Evolutionary conservation across 2,888 invertebrate genomes (phyloP).

Genomic region (Bellardia bayeri): DNA sequence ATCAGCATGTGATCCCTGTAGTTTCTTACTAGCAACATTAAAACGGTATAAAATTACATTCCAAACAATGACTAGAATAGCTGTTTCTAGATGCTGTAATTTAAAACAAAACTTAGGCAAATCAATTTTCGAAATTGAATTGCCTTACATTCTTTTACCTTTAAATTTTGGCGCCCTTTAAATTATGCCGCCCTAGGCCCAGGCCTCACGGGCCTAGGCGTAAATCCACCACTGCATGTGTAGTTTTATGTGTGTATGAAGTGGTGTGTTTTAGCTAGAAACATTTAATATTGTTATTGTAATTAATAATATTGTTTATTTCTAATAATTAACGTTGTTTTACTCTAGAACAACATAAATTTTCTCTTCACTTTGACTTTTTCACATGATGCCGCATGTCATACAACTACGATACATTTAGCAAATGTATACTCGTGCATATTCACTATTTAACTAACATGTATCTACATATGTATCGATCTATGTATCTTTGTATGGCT

Average conservation of each 20-base stretch:
- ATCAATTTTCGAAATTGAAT: no score
- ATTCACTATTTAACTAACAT: background rate
- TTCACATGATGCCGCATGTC: slow-evolving; percentile 30
- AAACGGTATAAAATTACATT: no score
- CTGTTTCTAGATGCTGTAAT: no score
- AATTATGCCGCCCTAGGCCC: no score
- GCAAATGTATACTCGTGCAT: background rate
- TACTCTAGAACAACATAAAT: slow-evolving; percentile 25
- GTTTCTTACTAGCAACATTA: no score
- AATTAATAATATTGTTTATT: slow-evolving; percentile 73
- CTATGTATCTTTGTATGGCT: background rate
- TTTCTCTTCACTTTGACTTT: slow-evolving; percentile 36
- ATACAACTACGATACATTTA: background rate
- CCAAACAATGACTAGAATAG: no score
- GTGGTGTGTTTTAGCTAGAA: slow-evolving; percentile 3
- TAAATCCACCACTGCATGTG: no score
- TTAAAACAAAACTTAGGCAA: no score
- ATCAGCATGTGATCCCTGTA: no score
- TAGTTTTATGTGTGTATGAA: background rate
- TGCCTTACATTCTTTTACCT: no score
- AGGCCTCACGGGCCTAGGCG: no score
- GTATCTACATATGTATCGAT: background rate
- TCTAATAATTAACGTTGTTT: slow-evolving; percentile 68
- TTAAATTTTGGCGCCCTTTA: no score
- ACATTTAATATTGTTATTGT: slow-evolving; percentile 58